Base-by-base conservation (phyloP, 2,797 vertebrate genomes). In the Scomberomorus guttatus region DNA sequence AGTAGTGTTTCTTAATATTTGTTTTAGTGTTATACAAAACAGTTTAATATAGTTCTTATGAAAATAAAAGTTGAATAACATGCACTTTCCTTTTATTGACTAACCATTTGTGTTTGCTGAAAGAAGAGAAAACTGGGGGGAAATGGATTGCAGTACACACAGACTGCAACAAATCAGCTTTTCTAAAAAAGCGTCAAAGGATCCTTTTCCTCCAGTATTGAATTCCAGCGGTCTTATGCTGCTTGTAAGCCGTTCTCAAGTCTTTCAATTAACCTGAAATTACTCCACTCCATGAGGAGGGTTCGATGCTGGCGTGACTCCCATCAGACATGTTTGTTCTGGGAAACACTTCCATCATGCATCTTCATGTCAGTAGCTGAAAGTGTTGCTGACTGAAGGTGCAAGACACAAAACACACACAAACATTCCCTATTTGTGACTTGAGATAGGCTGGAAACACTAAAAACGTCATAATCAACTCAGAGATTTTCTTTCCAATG, bases 321-420 rank as follows among this genome's bases (percentile, higher is more conserved):
- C 81, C 86, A 77, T 83, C 77, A 87, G 85, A 81, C 87, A 22
- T 80, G 79, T 82, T 83, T 87, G 70, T 85, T 89, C 70, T 74
- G 69, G 44, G 65, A 83, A 79, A 82, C 78, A 44, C 62, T 81
- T 85, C 69, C 74, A 81, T 79, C 83, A 71, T 81, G 74, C 70
- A 76, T 84, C 63, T 79, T 71, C 62, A 61, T 75, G 65, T 73
- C 60, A 62, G 71, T 42, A 57, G 62, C 70, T 82, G 83, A 79
- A 83, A 85, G 46, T 51, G 51, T 56, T 70, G 48, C 81, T 78
- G 42, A 50, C 17, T 20, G 17, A 50, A 20, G 64, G 82, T 67
- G 57, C 55, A 59, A 79, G 72, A 77, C 55, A 66, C 20, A 58
- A 61, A 52, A 67, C 68, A 73, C n/a, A 75, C 18, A 32, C 55